phyloP scores from a whole-genome alignment of 2,797 vertebrate species.

The Enteromius trimaculatus region DNA sequence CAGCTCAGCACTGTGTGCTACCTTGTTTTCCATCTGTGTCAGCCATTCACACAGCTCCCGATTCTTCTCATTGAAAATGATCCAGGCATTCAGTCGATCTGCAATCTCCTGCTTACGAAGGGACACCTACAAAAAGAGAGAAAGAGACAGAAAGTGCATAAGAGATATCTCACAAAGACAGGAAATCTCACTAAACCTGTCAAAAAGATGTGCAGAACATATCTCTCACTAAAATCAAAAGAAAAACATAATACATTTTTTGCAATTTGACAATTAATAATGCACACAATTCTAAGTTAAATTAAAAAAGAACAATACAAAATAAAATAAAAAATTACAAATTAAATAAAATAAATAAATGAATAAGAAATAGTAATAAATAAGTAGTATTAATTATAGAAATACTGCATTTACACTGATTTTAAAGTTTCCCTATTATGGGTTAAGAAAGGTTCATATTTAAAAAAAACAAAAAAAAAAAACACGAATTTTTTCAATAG shows the following conservation, averaged over 20 bases:
- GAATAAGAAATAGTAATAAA: not conserved
- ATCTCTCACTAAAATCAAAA: not conserved
- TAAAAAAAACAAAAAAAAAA: no score
- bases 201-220: not conserved
- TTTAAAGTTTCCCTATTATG: no score
- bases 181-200: not conserved
- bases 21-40: constrained; percentile 93
- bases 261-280: not conserved
- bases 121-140: constrained; percentile 79
- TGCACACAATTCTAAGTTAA: not conserved
- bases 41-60: constrained; percentile 94
- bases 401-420: not conserved
- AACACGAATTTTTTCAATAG: no score
- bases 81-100: constrained; percentile 90
- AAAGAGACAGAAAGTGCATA: constrained; percentile 15
- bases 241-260: not conserved
- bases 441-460: no score
- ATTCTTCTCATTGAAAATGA: constrained; percentile 92
- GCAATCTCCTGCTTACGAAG: constrained; percentile 90
- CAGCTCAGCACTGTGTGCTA: constrained; percentile 84
- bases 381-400: not conserved
- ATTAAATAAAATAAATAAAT: no score
- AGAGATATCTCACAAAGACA: not conserved
- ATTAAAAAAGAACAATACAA: not conserved
- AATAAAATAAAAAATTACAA: no score